phyloP scores from a whole-genome alignment of 2,888 invertebrate genomes.

The Cephus nigrinus region DNA sequence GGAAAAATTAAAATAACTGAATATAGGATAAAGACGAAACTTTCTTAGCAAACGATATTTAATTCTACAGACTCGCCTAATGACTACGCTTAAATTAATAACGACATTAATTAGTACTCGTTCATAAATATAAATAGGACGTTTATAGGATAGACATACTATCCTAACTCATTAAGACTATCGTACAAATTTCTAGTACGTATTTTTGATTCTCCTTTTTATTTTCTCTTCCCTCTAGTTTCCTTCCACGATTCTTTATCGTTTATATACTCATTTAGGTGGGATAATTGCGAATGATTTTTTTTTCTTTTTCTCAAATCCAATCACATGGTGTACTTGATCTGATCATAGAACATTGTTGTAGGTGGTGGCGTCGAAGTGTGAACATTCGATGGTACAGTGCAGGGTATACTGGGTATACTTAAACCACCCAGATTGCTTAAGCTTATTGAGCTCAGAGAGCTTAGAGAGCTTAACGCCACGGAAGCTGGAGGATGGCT shows the following conservation, averaged over 20 bases:
- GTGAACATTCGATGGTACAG: conserved; percentile 47
- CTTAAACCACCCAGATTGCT: conserved; percentile 53
- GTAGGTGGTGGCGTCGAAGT: conserved; percentile 49
- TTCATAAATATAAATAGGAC: conserved; percentile 46
- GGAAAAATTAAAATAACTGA: background rate
- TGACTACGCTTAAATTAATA: conserved; percentile 42
- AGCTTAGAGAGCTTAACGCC: conserved; percentile 50
- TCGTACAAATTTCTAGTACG: background rate
- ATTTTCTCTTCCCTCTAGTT: background rate
- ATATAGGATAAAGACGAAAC: background rate
- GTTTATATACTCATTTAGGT: background rate
- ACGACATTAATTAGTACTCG: conserved; percentile 37
- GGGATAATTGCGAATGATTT: background rate
- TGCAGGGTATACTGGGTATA: conserved; percentile 50
- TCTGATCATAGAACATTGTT: conserved; percentile 58
- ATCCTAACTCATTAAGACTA: background rate
- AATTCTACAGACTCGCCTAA: conserved; percentile 35
- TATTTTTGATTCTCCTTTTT: background rate
- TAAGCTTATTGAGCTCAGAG: conserved; percentile 52
- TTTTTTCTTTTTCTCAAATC: background rate
- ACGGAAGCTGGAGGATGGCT: conserved; percentile 48
- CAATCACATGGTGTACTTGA: conserved; percentile 55
- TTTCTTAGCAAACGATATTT: conserved; percentile 42
- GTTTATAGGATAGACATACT: background rate
- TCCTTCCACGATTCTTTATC: background rate